Percentiles rank a stretch among this genome's conserved stretches.
These are phyloP conservation scores for Galerucella nymphaeae DNA, from an alignment of 2,888 invertebrate species.

Conservation along the genomic window DNA sequence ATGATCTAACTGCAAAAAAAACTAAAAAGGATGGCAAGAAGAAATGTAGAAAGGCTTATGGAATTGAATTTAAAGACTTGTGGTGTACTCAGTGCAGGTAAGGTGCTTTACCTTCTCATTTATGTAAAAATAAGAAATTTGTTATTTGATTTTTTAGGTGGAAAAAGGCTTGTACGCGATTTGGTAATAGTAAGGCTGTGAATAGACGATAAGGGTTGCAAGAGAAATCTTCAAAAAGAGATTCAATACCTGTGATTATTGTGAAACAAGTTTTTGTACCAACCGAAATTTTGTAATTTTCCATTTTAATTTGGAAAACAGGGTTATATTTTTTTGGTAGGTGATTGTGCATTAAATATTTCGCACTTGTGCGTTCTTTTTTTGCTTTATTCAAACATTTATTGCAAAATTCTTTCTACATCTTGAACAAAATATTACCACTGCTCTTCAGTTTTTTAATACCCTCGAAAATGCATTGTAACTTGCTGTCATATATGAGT, in stretches of 20 bases:
- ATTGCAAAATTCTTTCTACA: too few species aligned
- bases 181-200: slow-evolving; percentile 33
- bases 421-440: too few species aligned
- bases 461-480: too few species aligned
- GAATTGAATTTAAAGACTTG: slow-evolving; percentile 35
- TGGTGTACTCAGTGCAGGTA: slow-evolving; percentile 38
- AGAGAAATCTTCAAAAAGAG: slow-evolving; percentile 20
- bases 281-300: slow-evolving; percentile 1
- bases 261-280: slow-evolving; percentile 9
- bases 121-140: not conserved
- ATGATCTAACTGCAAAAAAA: slow-evolving; percentile 19
- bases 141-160: slow-evolving; percentile 21
- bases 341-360: not conserved
- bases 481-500: too few species aligned
- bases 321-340: not conserved
- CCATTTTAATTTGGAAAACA: slow-evolving; percentile 3
- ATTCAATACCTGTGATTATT: slow-evolving; percentile 33
- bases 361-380: too few species aligned
- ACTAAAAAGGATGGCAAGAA: slow-evolving; percentile 34
- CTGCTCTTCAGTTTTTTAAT: too few species aligned
- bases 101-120: not conserved
- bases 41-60: slow-evolving; percentile 34
- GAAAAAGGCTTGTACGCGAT: slow-evolving; percentile 38
- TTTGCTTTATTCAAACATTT: too few species aligned
- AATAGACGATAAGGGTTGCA: slow-evolving; percentile 21